A percentile compares a stretch with the other conserved stretches of the same genome.
These are phyloP conservation scores for Pterocles burchelli DNA, from an alignment of 2,113 vertebrate species.

Conservation along the genomic window DNA sequence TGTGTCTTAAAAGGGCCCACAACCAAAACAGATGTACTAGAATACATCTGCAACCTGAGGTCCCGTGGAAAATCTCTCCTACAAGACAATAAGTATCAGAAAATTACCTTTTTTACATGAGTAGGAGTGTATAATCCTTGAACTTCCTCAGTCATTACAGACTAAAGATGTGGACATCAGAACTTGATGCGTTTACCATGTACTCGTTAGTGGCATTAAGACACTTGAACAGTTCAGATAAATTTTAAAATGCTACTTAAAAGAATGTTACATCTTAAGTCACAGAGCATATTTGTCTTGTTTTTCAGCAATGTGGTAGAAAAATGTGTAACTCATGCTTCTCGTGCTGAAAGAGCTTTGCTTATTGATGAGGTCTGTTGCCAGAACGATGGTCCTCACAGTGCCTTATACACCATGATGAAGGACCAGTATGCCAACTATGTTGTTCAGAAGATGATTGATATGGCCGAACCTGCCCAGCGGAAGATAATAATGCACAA, in stretches of 20 bases:
- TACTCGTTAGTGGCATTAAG: fast-evolving
- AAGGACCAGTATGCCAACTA: conserved; percentile 99
- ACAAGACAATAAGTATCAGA: not conserved
- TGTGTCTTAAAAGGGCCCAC: not conserved
- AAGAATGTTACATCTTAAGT: not conserved
- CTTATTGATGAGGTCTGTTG: conserved; percentile 97
- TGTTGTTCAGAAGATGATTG: conserved; percentile 98
- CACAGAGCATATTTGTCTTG: not conserved
- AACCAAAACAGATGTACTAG: not conserved
- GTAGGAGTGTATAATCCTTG: not conserved
- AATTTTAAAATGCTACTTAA: not conserved
- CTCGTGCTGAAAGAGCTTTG: conserved; percentile 93
- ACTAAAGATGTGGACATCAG: not conserved
- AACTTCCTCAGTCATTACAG: not conserved
- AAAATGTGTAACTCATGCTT: conserved; percentile 97
- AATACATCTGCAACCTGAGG: not conserved
- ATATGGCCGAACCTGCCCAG: conserved; percentile 96
- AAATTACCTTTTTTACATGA: not conserved
- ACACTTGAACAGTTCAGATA: not conserved
- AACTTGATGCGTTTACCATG: fast-evolving
- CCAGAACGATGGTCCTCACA: conserved; percentile 97
- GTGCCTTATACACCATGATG: conserved; percentile 99
- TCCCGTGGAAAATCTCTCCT: not conserved
- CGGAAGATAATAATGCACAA: conserved; percentile 99
- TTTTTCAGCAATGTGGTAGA: conserved; percentile 93